These are phyloP conservation scores for Athripsodes cinereus DNA, from an alignment of 2,888 invertebrate species.

Conservation along the genomic window DNA sequence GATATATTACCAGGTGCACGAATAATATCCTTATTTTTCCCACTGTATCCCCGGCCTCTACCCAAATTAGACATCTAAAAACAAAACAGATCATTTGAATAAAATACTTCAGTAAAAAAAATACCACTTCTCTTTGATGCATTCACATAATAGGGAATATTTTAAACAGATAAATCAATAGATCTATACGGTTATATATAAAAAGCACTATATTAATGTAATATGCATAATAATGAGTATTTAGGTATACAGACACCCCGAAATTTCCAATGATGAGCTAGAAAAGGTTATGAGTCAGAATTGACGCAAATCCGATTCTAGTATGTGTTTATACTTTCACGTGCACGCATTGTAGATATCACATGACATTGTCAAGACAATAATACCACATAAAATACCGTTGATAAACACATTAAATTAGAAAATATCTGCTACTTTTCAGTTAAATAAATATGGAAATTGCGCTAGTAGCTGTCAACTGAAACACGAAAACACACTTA, in stretches of 20 bases:
- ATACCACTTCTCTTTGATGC: background rate
- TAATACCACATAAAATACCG: too few species aligned
- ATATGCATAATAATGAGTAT: background rate
- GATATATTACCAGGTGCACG: slow-evolving; percentile 7
- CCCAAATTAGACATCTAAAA: slow-evolving; percentile 22
- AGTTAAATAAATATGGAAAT: too few species aligned
- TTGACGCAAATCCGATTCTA: background rate
- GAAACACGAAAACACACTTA: too few species aligned
- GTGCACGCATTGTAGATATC: too few species aligned
- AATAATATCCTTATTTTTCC: slow-evolving; percentile 22
- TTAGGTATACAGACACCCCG: too few species aligned
- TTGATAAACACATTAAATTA: too few species aligned
- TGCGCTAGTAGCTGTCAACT: too few species aligned
- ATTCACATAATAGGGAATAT: background rate
- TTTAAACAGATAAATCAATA: background rate
- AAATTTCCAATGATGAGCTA: slow-evolving; percentile 10
- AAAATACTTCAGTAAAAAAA: background rate
- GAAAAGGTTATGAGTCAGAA: slow-evolving; percentile 14
- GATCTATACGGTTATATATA: slow-evolving; percentile 3
- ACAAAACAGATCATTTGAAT: background rate
- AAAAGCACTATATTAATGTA: background rate
- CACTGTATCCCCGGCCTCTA: slow-evolving; percentile 24
- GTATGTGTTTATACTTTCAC: too few species aligned
- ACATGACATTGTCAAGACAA: too few species aligned
- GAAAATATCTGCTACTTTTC: too few species aligned